Base-by-base conservation (phyloP, 2,797 vertebrate genomes). In the Benthosema pterotum region DNA sequence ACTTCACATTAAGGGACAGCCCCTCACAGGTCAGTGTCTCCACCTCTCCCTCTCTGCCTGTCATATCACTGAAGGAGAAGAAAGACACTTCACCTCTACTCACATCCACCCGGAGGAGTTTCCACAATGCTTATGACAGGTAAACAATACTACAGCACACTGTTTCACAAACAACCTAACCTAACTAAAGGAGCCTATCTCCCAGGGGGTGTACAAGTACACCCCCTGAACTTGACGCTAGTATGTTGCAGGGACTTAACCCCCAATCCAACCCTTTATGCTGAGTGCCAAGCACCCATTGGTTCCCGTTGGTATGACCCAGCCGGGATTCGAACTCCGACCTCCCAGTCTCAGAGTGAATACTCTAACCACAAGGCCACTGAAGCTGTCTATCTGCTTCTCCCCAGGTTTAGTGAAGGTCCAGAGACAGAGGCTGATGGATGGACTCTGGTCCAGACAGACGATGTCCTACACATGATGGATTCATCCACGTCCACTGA, bases 1-100 rank as follows among this genome's bases (percentile, higher is more conserved):
- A 93, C 82, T 94, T 95, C 72, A 93, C 93, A 2, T 91, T 94
- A 50, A 93, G 93, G 81, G 96, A 98, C 2, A 59, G 88, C 49
- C 75, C 83, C 0, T 60, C 86, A 25, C 82, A 81, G 19, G 87
- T 80, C 19, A 42, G 67, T 8, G 48, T 89, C 58, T 82, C 90
- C 55, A 52, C 84, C 22, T 94, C 94, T 42, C 79, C 88, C 19
- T 94, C 95, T 42, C 63, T 93, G 48, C 93, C 95, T 1, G 54
- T 90, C 4, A 84, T 91, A 74, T 67, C 87, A 1, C 82, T 88
- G 2, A 65, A 78, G 18, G 90, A 91, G 45, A 94, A 68, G 74
- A 95, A 86, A 72, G 96, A 98, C 17, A 0, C 69, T 0, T 49
- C 38, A 0, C 81, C 82, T 5, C 89, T 90, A 13, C 70, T 68